A percentile compares a stretch with the other conserved stretches of the same genome.
Evolutionary conservation across 2,888 invertebrate genomes (phyloP).

Genomic region (Zaprionus lineosus): DNA sequence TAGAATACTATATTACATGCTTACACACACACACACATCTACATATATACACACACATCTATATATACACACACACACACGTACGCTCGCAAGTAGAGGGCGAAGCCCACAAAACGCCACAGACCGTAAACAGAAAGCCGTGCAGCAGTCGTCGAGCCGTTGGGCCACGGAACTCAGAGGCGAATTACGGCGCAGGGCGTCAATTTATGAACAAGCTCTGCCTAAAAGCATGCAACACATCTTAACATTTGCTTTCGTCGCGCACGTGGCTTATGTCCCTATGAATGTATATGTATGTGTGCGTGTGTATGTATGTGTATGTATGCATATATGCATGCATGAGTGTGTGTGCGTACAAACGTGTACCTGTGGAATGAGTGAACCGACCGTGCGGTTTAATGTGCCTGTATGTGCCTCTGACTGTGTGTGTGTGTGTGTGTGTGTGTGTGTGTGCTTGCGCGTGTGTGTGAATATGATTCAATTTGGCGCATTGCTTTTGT

Average conservation of each 20-base stretch:
- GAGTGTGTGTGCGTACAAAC: background rate
- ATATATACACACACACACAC: constrained; percentile 1
- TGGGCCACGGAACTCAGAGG: background rate
- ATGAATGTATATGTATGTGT: too few species aligned
- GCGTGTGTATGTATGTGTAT: constrained; percentile 3
- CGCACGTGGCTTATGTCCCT: constrained; percentile 3
- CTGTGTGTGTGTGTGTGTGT: constrained; percentile 6
- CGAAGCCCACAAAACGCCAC: constrained; percentile 9
- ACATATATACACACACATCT: background rate
- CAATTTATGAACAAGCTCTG: constrained; percentile 62
- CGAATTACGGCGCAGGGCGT: constrained; percentile 16
- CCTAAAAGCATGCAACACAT: constrained; percentile 70
- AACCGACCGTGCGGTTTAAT: too few species aligned
- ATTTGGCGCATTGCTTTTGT: constrained; percentile 69
- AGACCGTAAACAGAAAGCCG: constrained; percentile 31
- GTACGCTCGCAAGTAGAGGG: too few species aligned
- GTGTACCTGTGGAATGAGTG: too few species aligned
- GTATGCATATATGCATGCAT: background rate
- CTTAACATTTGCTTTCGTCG: constrained; percentile 35
- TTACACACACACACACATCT: background rate
- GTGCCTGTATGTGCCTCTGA: constrained; percentile 2
- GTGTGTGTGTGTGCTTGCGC: background rate
- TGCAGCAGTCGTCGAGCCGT: background rate
- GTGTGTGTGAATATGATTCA: constrained; percentile 51
- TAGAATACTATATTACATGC: too few species aligned